Evolutionary conservation across 2,888 invertebrate genomes (phyloP).

Genomic region (Ophion ventricosus): DNA sequence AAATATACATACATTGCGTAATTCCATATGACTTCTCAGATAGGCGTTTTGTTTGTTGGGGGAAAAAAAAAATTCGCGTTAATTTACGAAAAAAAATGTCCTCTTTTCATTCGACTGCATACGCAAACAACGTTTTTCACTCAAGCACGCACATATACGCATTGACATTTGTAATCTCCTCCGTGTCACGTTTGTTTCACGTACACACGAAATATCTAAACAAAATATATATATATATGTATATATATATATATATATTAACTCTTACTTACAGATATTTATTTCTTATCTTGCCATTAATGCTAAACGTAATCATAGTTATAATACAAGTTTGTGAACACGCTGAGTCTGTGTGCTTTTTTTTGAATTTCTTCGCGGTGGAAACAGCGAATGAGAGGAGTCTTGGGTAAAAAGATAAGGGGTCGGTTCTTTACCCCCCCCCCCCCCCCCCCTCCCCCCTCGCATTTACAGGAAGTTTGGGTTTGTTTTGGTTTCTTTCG

Average conservation of each 20-base stretch:
- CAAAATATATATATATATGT: slow-evolving; percentile 67
- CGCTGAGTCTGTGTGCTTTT: slow-evolving; percentile 48
- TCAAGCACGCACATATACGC: neutral
- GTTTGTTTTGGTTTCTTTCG: slow-evolving; percentile 6
- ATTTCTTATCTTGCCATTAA: slow-evolving; percentile 61
- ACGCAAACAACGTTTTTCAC: slow-evolving; percentile 17
- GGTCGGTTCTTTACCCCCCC: neutral
- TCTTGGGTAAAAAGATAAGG: neutral
- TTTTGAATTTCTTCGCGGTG: neutral
- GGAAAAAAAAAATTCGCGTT: slow-evolving; percentile 3
- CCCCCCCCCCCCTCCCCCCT: neutral
- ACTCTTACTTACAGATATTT: slow-evolving; percentile 66
- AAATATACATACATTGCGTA: slow-evolving; percentile 42
- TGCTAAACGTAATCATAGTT: slow-evolving; percentile 76
- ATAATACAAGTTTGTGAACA: slow-evolving; percentile 76
- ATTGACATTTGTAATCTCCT: slow-evolving; percentile 16
- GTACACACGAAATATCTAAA: slow-evolving; percentile 63
- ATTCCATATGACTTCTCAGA: slow-evolving; percentile 37
- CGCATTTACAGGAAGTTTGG: neutral
- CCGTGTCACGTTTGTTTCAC: slow-evolving; percentile 54
- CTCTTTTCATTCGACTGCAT: neutral
- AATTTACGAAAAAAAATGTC: neutral
- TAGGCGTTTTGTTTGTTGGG: slow-evolving; percentile 8
- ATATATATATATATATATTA: slow-evolving; percentile 66
- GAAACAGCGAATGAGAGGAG: slow-evolving; percentile 5